Evolutionary conservation across 2,797 vertebrate genomes (phyloP), one percentile per base, ranked within the genome.

Genomic region (Lacerta agilis): DNA sequence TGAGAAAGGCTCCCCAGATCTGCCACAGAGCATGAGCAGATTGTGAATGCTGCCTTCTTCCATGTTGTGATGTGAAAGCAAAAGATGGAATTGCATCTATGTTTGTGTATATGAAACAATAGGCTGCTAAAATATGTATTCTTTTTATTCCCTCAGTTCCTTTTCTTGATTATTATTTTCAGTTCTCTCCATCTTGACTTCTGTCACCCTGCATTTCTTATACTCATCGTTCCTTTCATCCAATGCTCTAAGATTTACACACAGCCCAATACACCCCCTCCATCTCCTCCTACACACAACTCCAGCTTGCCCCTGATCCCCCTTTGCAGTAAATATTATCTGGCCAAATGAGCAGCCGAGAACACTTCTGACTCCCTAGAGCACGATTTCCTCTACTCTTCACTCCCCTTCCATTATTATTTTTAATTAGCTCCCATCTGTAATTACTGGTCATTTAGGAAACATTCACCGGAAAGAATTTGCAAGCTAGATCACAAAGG

Each of bases 391-490:
- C 64, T 36, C 66, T 72, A 45, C 45, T 11, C 67, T 71, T 83
- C 83, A 38, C 78, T 89, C 88, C 83, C 83, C 71, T 81, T 77
- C 76, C 69, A 84, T 90, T 90, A 87, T 87, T 87, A 71, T 85
- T 90, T 90, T 90, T 87, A 90, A 90, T 87, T 87, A 85, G 82
- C 72, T 87, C 38, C 36, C 78, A 41, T 87, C 77, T 90, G 61
- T 87, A 85, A 87, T 87, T 87, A 69, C 79, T 71, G 71, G 45
- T 77, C 77, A 61, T 85, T 85, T 85, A 89, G 83, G 33, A 87
- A 84, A 81, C 69, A 71, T 87, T 80, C 86, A 67, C 8, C 29
- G 23, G 77, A 75, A 87, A 73, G 69, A 66, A 90, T 75, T 20
- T 76, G 55, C 38, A 73, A 73, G 20, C 64, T 66, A n/a, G n/a